Evolutionary conservation across 2,888 invertebrate species (phyloP), one percentile per base, ranked within the genome.

Genomic region (Hylaea fasciaria): DNA sequence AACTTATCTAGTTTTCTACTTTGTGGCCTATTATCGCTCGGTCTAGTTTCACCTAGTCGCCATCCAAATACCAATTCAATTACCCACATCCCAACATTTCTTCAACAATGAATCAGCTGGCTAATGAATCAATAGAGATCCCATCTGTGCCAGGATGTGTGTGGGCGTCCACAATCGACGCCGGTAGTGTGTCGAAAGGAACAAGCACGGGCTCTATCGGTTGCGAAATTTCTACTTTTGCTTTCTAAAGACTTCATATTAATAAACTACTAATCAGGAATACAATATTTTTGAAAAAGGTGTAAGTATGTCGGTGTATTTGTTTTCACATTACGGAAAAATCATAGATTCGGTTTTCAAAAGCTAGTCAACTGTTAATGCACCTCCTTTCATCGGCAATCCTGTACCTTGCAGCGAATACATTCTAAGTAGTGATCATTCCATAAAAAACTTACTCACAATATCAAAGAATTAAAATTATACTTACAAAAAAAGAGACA

Each of bases 151-250:
- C 83, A 81, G 81, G 83, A 83, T 78, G 76, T 70, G 77, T 57
- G 83, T 82, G 70, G 83, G 83, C 70, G 79, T 70, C 57, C 56
- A 74, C 77, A 81, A 82, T 80, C 77, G 72, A 67, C 68, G 54
- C 64, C 46, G 46, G 66, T 57, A 68, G 64, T 62, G 72, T 82
- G 80, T 78, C 77, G 78, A 79, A 82, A 82, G 76, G 66, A 64
- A 65, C 54, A 40, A 44, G 49, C 46, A 62, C 46, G 16, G 45
- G 52, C 48, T 48, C 37, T 53, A 53, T 35, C 11, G 35, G 45
- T 59, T 59, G 49, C 54, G 54, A 54, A 54, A 59, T 45, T 45
- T 10, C 17, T 22, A 45, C 59, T 50, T 53, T 59, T 58, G 37
- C 58, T 58, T 45, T 37, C 50, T 50, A 51, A 16, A 32, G 29